These are phyloP conservation scores for Glomeris marginata DNA, from an alignment of 2,888 invertebrate genomes.

Conservation along the genomic window DNA sequence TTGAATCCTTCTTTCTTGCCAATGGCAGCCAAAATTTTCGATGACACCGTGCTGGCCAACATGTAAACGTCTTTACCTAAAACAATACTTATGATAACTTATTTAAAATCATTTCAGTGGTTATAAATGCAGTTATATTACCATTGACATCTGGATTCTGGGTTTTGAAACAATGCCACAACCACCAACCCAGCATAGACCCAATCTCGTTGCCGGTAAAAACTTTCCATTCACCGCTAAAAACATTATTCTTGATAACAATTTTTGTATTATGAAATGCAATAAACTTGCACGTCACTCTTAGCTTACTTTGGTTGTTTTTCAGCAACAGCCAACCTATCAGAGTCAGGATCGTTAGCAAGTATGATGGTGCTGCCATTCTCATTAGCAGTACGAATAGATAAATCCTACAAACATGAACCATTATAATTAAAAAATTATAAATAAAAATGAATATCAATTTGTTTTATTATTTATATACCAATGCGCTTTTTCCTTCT, in stretches of 20 bases:
- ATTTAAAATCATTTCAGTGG: not conserved
- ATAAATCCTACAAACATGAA: conserved; percentile 37
- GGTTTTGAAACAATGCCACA: conserved; percentile 43
- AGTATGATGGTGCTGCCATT: conserved; percentile 57
- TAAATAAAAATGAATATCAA: not conserved
- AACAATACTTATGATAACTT: not conserved
- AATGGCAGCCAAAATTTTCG: conserved; percentile 77
- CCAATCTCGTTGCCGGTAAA: conserved; percentile 95
- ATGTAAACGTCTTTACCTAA: conserved; percentile 50
- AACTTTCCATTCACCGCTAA: conserved; percentile 61
- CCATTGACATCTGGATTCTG: conserved; percentile 25
- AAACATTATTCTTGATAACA: conserved; percentile 6
- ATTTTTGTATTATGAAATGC: not conserved
- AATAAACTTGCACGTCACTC: not conserved
- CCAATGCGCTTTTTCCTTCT: conserved; percentile 68
- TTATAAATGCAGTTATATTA: not conserved
- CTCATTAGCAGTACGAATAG: conserved; percentile 59
- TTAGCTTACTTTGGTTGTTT: conserved; percentile 35
- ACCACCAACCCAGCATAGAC: conserved; percentile 88
- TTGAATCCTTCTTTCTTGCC: conserved; percentile 60
- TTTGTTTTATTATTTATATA: conserved; percentile 18
- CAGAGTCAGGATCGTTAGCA: conserved; percentile 98
- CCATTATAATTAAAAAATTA: conserved; percentile 11
- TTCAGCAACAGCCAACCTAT: conserved; percentile 85
- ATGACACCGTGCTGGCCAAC: conserved; percentile 89